Evolutionary conservation across 1,140 invertebrate genomes (phyloP).

Genomic region (Temnothorax nylanderi): DNA sequence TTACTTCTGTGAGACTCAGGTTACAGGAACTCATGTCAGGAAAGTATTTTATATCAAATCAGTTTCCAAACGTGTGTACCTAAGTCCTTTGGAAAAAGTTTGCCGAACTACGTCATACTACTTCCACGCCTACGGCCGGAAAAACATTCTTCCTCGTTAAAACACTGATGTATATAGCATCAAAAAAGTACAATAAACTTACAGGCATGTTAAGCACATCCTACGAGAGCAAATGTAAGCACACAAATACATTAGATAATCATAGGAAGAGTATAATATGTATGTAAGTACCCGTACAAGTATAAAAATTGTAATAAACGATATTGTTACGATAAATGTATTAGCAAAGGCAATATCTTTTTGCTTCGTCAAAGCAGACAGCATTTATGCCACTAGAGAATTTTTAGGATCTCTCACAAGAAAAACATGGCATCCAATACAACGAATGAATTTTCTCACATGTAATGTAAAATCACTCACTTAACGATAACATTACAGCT

Average conservation of each 20-base stretch:
- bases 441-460: neutral
- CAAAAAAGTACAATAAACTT: slow-evolving; percentile 78
- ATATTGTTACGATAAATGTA: neutral
- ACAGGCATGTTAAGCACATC: slow-evolving; percentile 85
- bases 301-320: slow-evolving; percentile 33
- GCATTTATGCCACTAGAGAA: neutral
- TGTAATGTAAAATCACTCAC: neutral
- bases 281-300: slow-evolving; percentile 30
- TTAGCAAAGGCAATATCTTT: neutral
- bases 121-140: neutral
- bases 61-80: neutral
- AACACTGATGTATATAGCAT: slow-evolving; percentile 50
- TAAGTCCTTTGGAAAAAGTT: neutral
- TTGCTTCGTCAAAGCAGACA: neutral
- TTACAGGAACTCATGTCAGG: neutral
- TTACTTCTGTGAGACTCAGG: neutral
- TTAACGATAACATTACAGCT: neutral
- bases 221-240: slow-evolving; percentile 83
- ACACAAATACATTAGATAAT: slow-evolving; percentile 82
- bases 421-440: slow-evolving; percentile 9
- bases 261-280: slow-evolving; percentile 66
- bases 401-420: neutral
- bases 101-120: slow-evolving; percentile 12
- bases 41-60: neutral
- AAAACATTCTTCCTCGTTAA: neutral